Percentiles rank a stretch among this genome's conserved stretches.
Evolutionary conservation across 1,140 invertebrate genomes (phyloP).

Genomic region (Macrobrachium nipponense): DNA sequence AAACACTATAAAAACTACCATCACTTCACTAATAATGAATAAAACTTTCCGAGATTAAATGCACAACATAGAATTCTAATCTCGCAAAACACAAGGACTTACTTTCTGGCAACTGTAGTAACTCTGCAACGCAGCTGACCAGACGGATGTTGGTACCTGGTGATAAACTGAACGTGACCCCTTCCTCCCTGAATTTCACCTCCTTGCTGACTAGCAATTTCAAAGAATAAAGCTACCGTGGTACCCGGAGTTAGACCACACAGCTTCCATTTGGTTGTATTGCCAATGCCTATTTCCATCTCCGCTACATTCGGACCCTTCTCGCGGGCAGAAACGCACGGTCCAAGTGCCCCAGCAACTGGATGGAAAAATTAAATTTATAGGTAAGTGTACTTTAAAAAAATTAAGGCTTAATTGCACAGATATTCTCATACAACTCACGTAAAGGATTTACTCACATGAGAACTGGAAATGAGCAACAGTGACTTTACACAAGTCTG

Average conservation of each 20-base stretch:
- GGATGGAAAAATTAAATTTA: slow-evolving; percentile 66
- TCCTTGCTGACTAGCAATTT: slow-evolving; percentile 89
- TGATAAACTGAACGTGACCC: slow-evolving; percentile 98
- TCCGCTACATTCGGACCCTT: slow-evolving; percentile 94
- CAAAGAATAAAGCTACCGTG: slow-evolving; percentile 95
- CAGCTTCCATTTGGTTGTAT: slow-evolving; percentile 98
- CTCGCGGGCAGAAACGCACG: slow-evolving; percentile 92
- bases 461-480: neutral
- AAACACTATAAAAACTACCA: neutral
- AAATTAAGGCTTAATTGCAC: neutral
- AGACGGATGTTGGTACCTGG: slow-evolving; percentile 97
- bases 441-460: neutral
- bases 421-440: no score
- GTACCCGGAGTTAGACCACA: slow-evolving; percentile 93
- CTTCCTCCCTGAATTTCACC: slow-evolving; percentile 94
- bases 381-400: slow-evolving; percentile 46
- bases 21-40: neutral
- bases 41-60: neutral
- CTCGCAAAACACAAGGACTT: slow-evolving; percentile 66
- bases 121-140: slow-evolving; percentile 95
- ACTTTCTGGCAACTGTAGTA: slow-evolving; percentile 96
- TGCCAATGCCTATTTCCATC: slow-evolving; percentile 96
- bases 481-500: neutral
- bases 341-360: slow-evolving; percentile 95
- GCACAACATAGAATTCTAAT: neutral